These are phyloP conservation scores for Camponotus vicinus DNA, from an alignment of 1,140 invertebrate genomes.

Conservation along the genomic window DNA sequence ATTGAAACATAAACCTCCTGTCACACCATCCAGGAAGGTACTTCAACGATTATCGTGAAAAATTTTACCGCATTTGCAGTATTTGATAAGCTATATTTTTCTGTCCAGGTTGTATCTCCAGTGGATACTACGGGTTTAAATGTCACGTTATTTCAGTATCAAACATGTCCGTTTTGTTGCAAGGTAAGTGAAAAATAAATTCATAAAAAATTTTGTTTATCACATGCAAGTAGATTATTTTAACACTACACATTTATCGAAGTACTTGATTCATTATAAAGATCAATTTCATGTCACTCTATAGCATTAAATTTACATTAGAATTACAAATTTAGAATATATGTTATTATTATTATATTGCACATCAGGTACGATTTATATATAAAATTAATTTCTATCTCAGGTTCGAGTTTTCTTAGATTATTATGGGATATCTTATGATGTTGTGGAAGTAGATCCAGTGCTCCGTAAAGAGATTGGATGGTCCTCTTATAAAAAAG, in stretches of 20 bases:
- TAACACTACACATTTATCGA: not conserved
- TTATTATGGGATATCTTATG: constrained; percentile 97
- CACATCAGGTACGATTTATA: not conserved
- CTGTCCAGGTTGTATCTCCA: constrained; percentile 88
- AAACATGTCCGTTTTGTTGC: constrained; percentile 99
- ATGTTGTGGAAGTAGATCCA: constrained; percentile 98
- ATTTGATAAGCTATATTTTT: constrained; percentile 13
- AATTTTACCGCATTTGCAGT: not conserved
- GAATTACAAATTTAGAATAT: constrained; percentile 11
- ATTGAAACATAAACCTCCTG: constrained; percentile 86
- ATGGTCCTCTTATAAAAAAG: constrained; percentile 98
- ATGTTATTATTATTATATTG: not conserved
- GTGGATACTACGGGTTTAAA: constrained; percentile 92
- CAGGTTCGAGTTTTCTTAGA: constrained; percentile 95
- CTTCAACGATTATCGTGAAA: not conserved
- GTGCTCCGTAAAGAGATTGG: constrained; percentile 96
- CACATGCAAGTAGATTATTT: not conserved
- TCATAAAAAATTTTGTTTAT: not conserved
- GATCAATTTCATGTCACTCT: not conserved
- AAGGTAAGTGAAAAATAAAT: constrained; percentile 88
- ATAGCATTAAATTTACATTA: not conserved
- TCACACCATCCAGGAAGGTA: constrained; percentile 84
- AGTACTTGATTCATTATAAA: constrained; percentile 28
- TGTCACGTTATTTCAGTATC: constrained; percentile 97
- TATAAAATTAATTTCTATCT: constrained; percentile 36